phyloP scores from a whole-genome alignment of 1,140 invertebrate species.

The Drosophila erecta region DNA sequence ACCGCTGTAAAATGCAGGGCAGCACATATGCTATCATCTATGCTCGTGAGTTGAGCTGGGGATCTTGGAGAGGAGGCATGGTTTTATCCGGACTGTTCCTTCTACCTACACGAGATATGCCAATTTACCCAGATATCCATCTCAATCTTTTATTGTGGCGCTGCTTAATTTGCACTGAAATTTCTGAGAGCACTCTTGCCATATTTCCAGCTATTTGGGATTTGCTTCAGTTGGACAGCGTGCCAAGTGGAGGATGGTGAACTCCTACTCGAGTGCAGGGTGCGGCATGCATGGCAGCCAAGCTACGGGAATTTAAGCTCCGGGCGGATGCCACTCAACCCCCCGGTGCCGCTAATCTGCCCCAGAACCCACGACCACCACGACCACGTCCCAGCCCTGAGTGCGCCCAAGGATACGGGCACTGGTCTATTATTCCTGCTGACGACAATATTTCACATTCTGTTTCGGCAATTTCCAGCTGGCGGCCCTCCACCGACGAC shows the following conservation, averaged over 20 bases:
- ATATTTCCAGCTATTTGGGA: conserved; percentile 11
- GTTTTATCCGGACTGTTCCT: too few relatives aligned
- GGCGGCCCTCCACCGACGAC: conserved; percentile 11
- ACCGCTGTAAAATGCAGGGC: conserved; percentile 11
- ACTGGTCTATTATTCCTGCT: conserved; percentile 53
- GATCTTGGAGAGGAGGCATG: too few relatives aligned
- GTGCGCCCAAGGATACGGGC: conserved; percentile 52
- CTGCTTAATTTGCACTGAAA: conserved; percentile 19
- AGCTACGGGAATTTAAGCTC: conserved; percentile 35
- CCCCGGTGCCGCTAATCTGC: conserved; percentile 35
- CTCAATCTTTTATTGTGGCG: background rate
- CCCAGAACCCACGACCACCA: conserved; percentile 2
- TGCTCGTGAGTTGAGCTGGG: too few relatives aligned
- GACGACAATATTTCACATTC: conserved; percentile 62
- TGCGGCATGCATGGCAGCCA: conserved; percentile 35
- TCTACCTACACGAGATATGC: too few relatives aligned
- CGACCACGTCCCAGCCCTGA: conserved; percentile 11
- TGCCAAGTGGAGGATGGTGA: conserved; percentile 14
- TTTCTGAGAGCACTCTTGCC: background rate
- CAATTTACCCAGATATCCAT: background rate
- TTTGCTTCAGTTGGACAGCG: conserved; percentile 18
- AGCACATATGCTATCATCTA: background rate
- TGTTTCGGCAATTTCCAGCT: conserved; percentile 56
- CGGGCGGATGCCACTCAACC: conserved; percentile 29
- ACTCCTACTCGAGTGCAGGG: conserved; percentile 11